Evolutionary conservation across 2,113 vertebrate genomes (phyloP).

Genomic region (Triplophysa dalaica): DNA sequence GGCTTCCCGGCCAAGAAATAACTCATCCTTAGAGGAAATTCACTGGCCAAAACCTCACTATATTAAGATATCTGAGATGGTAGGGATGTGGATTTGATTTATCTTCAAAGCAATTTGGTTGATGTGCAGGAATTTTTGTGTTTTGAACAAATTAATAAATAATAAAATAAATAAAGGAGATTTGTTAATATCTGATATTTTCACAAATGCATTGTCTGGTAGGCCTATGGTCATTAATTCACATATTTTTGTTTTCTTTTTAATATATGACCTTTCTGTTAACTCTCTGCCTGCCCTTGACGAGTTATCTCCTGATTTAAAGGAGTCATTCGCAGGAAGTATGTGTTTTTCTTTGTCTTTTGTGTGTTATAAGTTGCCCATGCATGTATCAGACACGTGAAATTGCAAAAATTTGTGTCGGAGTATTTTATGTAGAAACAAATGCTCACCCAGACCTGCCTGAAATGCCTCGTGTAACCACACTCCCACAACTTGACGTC

Average conservation of each 20-base stretch:
- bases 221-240: background rate
- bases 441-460: too few species aligned
- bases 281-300: too few species aligned
- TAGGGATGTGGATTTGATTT: background rate
- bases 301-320: too few species aligned
- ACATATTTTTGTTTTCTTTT: background rate
- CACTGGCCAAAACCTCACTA: background rate
- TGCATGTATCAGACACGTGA: too few species aligned
- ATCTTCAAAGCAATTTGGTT: background rate
- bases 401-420: too few species aligned
- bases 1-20: background rate
- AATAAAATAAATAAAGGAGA: background rate
- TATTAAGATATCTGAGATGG: background rate
- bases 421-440: too few species aligned
- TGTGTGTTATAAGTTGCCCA: too few species aligned
- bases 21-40: background rate
- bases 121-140: background rate
- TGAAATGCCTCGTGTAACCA: too few species aligned
- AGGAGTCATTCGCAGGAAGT: too few species aligned
- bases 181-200: background rate
- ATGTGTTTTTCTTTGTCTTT: too few species aligned
- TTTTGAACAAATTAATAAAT: background rate
- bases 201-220: background rate
- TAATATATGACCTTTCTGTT: background rate
- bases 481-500: too few species aligned